Evolutionary conservation across 2,888 invertebrate species (phyloP).

Genomic region (Cosmorhoe ocellata): DNA sequence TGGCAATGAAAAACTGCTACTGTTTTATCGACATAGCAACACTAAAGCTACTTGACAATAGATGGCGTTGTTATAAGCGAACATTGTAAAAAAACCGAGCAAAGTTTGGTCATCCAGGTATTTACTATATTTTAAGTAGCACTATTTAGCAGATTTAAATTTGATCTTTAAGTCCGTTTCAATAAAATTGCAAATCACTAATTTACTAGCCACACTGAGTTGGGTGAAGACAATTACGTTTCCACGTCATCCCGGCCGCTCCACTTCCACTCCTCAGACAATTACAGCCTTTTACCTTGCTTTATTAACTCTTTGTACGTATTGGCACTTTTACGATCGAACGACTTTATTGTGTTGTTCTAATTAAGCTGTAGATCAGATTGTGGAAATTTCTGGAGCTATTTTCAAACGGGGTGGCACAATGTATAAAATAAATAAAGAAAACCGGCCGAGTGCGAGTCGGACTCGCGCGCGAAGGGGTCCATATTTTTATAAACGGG

Average conservation of each 20-base stretch:
- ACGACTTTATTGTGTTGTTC: constrained; percentile 8
- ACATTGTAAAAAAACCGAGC: too few species aligned
- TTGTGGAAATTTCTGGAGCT: neutral
- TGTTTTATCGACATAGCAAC: too few species aligned
- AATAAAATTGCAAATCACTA: neutral
- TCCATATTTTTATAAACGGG: too few species aligned
- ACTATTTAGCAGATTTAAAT: neutral
- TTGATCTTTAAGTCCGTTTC: neutral
- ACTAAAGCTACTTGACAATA: too few species aligned
- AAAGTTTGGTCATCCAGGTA: too few species aligned
- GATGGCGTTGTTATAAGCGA: too few species aligned
- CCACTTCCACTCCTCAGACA: constrained; percentile 26
- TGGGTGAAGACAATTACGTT: constrained; percentile 22
- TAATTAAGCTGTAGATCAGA: neutral
- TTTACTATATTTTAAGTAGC: too few species aligned
- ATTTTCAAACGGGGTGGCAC: too few species aligned
- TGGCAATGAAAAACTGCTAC: too few species aligned
- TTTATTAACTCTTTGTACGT: constrained; percentile 20
- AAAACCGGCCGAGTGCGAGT: too few species aligned
- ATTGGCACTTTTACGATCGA: constrained; percentile 21
- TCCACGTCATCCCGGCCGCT: constrained; percentile 23
- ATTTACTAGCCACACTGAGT: neutral
- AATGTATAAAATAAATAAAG: too few species aligned
- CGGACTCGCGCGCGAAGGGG: too few species aligned
- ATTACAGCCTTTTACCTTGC: constrained; percentile 29